Conservation (phyloP, 2,888 invertebrate species). For the Chrysolina americana region DNA sequence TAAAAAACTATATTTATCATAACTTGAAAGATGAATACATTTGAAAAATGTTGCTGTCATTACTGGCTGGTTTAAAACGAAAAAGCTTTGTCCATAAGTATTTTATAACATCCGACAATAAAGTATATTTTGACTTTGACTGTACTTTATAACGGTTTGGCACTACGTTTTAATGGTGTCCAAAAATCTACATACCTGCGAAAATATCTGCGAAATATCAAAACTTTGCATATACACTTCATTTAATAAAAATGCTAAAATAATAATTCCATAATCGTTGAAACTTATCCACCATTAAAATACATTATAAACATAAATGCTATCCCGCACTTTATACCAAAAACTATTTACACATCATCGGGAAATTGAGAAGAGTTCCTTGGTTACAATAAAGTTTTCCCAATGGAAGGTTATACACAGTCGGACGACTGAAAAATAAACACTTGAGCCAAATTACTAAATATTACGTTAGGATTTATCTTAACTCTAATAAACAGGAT, state of each 20-base stretch:
- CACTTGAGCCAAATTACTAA: not conserved
- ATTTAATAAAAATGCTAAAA: constrained; percentile 40
- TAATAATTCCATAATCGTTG: constrained; percentile 9
- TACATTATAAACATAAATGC: constrained; percentile 51
- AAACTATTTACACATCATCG: constrained; percentile 39
- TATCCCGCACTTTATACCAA: constrained; percentile 55
- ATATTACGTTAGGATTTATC: not conserved
- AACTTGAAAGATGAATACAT: no score
- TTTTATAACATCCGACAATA: no score
- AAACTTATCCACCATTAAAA: constrained; percentile 24
- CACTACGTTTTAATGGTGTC: no score
- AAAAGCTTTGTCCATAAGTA: no score
- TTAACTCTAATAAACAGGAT: not conserved
- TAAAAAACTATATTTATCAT: no score
- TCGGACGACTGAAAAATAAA: constrained; percentile 44
- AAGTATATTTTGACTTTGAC: no score
- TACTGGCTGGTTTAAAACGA: no score
- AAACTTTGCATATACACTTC: constrained; percentile 41
- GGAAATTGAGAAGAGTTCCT: constrained; percentile 30
- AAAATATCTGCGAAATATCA: no score
- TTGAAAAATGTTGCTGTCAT: no score
- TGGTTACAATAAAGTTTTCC: constrained; percentile 30
- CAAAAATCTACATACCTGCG: no score
- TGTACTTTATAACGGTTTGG: no score
- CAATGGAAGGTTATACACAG: constrained; percentile 33